These are phyloP conservation scores for Hirtodrosophila alboralis DNA, from an alignment of 2,888 invertebrate species.

Conservation along the genomic window DNA sequence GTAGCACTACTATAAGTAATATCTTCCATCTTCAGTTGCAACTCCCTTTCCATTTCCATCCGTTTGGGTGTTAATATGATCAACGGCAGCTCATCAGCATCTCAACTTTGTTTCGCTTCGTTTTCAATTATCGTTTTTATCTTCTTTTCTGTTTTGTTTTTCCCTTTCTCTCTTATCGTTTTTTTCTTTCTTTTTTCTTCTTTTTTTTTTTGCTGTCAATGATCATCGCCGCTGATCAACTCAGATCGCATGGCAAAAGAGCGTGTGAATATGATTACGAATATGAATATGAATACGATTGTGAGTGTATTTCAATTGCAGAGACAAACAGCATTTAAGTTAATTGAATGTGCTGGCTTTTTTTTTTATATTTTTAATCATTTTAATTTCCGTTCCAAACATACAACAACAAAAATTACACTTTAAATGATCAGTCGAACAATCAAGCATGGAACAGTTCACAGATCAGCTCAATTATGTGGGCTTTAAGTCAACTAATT, in stretches of 20 bases:
- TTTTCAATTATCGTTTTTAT: conserved; percentile 56
- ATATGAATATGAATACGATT: conserved; percentile 12
- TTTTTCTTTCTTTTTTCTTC: neutral
- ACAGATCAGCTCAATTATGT: conserved; percentile 9
- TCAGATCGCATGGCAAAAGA: conserved; percentile 76
- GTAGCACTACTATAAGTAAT: neutral
- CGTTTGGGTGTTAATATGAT: conserved; percentile 69
- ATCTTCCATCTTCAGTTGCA: conserved; percentile 31
- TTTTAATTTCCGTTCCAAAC: conserved; percentile 58
- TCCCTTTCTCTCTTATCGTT: neutral
- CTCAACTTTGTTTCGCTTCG: conserved; percentile 59
- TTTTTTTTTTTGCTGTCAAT: conserved; percentile 38
- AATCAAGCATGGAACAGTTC: conserved; percentile 1
- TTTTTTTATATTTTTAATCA: conserved; percentile 48
- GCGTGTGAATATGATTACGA: conserved; percentile 71
- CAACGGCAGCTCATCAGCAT: conserved; percentile 79
- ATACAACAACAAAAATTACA: conserved; percentile 29
- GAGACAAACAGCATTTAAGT: conserved; percentile 65
- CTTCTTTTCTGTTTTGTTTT: neutral
- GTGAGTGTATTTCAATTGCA: conserved; percentile 53
- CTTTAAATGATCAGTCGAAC: conserved; percentile 48
- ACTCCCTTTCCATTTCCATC: conserved; percentile 2
- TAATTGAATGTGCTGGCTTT: conserved; percentile 63
- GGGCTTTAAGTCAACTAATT: conserved; percentile 1
- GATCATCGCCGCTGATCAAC: conserved; percentile 50